Conservation (phyloP, 2,797 vertebrate genomes). For the Lates japonicus region DNA sequence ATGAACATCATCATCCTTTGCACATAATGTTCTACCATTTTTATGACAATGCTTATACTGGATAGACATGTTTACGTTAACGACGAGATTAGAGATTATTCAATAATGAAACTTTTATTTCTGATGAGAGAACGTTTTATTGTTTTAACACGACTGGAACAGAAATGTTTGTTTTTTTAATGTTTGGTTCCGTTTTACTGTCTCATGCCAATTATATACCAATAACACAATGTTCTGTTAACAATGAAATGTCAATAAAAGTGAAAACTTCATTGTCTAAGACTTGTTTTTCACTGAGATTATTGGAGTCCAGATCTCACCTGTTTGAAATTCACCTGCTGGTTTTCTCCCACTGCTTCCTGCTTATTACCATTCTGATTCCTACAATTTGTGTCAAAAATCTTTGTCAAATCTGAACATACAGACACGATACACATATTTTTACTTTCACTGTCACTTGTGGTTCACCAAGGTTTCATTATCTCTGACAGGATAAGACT, state of each 20-base stretch:
- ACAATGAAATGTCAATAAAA: constrained; percentile 87
- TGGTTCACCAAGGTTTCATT: too few species aligned
- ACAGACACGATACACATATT: too few species aligned
- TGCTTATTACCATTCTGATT: too few species aligned
- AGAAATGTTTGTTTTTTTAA: constrained; percentile 48
- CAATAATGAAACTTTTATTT: constrained; percentile 54
- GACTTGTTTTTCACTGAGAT: constrained; percentile 5
- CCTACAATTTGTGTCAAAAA: too few species aligned
- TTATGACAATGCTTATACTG: constrained; percentile 63
- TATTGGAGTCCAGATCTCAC: neutral
- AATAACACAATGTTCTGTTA: constrained; percentile 84
- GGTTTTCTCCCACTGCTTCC: too few species aligned
- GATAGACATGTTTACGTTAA: constrained; percentile 72
- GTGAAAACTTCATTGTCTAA: constrained; percentile 60
- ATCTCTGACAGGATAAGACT: too few species aligned
- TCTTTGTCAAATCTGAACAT: too few species aligned
- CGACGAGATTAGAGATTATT: constrained; percentile 67
- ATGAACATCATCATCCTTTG: constrained; percentile 63
- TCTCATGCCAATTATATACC: constrained; percentile 79
- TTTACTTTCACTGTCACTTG: too few species aligned
- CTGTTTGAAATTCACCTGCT: too few species aligned
- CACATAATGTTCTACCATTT: constrained; percentile 69
- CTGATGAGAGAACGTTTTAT: constrained; percentile 46
- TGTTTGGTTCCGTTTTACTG: constrained; percentile 75
- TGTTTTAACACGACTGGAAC: constrained; percentile 60